Evolutionary conservation across 2,113 vertebrate genomes (phyloP), one percentile per base, ranked within the genome.

Genomic region (Myotis lucifugus): DNA sequence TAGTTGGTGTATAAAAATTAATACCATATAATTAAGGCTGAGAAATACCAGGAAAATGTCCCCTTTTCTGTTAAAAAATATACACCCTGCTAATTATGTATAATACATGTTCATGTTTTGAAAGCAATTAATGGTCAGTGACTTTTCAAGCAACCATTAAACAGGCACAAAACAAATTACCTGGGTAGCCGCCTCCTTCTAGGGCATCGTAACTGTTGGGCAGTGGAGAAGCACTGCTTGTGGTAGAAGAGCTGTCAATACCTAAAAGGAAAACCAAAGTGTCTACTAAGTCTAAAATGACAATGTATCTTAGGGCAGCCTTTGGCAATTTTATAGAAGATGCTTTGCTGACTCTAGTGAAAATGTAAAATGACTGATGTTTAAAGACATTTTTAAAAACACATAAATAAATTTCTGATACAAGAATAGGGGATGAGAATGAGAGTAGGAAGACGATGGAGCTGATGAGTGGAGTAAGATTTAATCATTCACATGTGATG

Each of bases 221-320:
- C 97, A 99, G 98, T 10, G 99, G 99, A 81, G 99, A 99, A 18
- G 99, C 99, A 67, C 99, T 99, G 97, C 99, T 99, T 5, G 99
- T 99, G 85, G 99, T 99, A 74, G 99, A 99, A 7, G 99, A 99
- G n/a, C 99, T 99, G 97, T 99, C 99, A 54, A 99, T 98, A 56
- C 99, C 99, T 99, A 94, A 9, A 13, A 97, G 17, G 48, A 93
- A 95, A 95, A 34, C 14, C n/a, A 93, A 82, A 90, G 83, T 23
- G n/a, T 79, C 8, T 64, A 83, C 8, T 96, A 10, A 72, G 61
- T 91, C 34, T 85, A 73, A 94, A 95, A 52, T 1, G 46, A 19
- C 6, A 90, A 18, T 0, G 17, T 13, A 59, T 52, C 67, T 50
- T 25, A 90, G 17, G 92, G 56, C 25, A 85, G 46, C 5, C 56